phyloP scores from a whole-genome alignment of 2,888 invertebrate genomes.

The Pseudanteris insignis region DNA sequence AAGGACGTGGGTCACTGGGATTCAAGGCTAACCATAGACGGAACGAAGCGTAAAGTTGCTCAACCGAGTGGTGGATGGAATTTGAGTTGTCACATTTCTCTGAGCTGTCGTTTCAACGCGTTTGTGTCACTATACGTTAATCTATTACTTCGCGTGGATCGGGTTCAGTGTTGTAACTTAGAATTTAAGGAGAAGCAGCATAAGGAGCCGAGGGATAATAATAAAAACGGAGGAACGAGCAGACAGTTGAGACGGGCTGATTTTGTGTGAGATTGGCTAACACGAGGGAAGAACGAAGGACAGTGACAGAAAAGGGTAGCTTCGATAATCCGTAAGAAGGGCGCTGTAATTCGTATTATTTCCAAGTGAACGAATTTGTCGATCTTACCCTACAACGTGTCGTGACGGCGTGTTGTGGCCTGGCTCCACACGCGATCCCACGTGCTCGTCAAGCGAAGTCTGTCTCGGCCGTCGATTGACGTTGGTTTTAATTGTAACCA shows the following conservation, averaged over 20 bases:
- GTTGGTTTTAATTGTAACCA: slow-evolving; percentile 7
- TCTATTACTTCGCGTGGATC: slow-evolving; percentile 61
- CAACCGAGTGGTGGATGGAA: slow-evolving; percentile 29
- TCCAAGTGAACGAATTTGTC: too few species aligned
- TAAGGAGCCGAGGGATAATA: slow-evolving; percentile 45
- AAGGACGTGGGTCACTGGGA: slow-evolving; percentile 8
- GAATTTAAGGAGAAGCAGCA: slow-evolving; percentile 57
- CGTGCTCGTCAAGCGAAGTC: slow-evolving; percentile 12
- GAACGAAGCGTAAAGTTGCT: slow-evolving; percentile 12
- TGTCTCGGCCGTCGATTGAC: slow-evolving; percentile 3
- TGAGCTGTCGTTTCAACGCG: slow-evolving; percentile 23
- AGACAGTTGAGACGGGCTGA: slow-evolving; percentile 6
- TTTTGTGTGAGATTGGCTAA: too few species aligned
- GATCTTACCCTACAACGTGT: too few species aligned
- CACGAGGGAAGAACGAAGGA: too few species aligned
- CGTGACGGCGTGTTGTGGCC: slow-evolving; percentile 1
- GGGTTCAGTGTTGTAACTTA: slow-evolving; percentile 65
- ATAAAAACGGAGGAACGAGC: slow-evolving; percentile 54
- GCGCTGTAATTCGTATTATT: too few species aligned
- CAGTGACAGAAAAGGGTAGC: too few species aligned
- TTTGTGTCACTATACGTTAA: slow-evolving; percentile 63
- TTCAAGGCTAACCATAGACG: not conserved
- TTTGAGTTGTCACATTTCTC: slow-evolving; percentile 49
- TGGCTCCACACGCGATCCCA: slow-evolving; percentile 11
- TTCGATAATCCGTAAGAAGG: too few species aligned